Conservation (phyloP, 2,113 vertebrate species). For the Hippocampus comes region DNA sequence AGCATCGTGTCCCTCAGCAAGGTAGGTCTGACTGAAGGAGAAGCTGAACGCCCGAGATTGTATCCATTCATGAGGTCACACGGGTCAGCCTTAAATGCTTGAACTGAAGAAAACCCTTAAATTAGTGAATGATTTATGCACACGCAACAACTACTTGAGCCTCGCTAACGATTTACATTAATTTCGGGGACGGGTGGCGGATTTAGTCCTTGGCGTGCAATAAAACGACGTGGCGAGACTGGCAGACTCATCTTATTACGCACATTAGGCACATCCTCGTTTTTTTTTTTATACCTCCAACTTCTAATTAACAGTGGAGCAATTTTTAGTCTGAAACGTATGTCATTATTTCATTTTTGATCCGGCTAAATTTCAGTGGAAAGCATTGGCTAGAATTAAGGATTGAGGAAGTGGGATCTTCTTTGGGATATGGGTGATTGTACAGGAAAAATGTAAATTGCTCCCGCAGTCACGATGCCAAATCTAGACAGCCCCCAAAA, state of each 20-base stretch:
- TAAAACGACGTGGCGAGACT: conserved; percentile 41
- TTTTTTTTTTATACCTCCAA: conserved; percentile 17
- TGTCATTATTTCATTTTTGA: not conserved
- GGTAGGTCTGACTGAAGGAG: conserved; percentile 14
- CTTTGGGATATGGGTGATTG: not conserved
- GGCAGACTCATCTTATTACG: conserved; percentile 40
- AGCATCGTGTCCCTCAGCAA: not conserved
- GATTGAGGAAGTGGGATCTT: not conserved
- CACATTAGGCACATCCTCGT: conserved; percentile 32
- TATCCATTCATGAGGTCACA: conserved; percentile 17
- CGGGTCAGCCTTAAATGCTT: conserved; percentile 27
- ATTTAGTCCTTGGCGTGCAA: conserved; percentile 11
- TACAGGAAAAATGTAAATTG: conserved; percentile 1
- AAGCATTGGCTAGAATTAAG: not conserved
- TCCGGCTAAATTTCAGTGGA: not conserved
- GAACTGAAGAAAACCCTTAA: conserved; percentile 8
- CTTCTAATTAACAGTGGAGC: conserved; percentile 42
- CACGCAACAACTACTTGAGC: conserved; percentile 34
- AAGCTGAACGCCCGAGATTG: conserved; percentile 8
- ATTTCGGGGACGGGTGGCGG: conserved; percentile 17
- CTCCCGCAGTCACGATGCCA: conserved; percentile 1
- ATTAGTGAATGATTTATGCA: conserved; percentile 38
- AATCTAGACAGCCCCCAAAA: not conserved
- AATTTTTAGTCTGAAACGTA: conserved; percentile 15
- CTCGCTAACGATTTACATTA: conserved; percentile 31